Evolutionary conservation across 2,888 invertebrate genomes (phyloP), one percentile per base, ranked within the genome.

Genomic region (Ganaspis brasiliensis): DNA sequence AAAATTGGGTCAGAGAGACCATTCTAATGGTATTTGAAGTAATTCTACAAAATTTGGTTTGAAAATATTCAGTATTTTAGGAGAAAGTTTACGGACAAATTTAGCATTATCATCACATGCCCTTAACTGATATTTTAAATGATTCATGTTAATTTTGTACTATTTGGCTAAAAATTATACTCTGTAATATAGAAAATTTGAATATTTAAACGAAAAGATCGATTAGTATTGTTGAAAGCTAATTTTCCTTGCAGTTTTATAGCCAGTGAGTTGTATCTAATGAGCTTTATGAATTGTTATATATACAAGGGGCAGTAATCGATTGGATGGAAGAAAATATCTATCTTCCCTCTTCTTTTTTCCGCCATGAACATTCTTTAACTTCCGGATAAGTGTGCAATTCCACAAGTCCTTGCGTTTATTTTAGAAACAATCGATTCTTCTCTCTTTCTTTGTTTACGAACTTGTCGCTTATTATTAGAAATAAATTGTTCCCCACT

Each of bases 201-300:
- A 55, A 55, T 55, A 21, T 55, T 57, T 57, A 57, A 57, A 26
- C 14, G 14, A 14, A 16, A 57, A 24, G 14, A 14, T n/a, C 21
- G 10, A 57, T 14, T 24, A 24, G 14, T 14, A 12, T 21, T 12
- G 24, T 21, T 55, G 26, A 24, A 57, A 57, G 26, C 57, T 16
- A 31, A 6, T 19, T 31, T 59, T 35, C n/a, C 16, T 59, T 35
- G 16, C n/a, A 21, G 40, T 40, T 63, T 63, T 40, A 63, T 63
- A 40, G 40, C 5, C 40, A 63, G 37, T 3, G 40, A 61, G 19
- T 16, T 35, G 10, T 19, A 37, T 4, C 19, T 37, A 61, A 61
- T 61, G 37, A 63, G 21, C 24, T 63, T 63, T 63, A 63, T 63
- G 21, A 63, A 63, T 63, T 63, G 40, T 40, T 63, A 61, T 61